Evolutionary conservation across 2,888 invertebrate species (phyloP).

Genomic region (Gonocerus acuteangulatus): DNA sequence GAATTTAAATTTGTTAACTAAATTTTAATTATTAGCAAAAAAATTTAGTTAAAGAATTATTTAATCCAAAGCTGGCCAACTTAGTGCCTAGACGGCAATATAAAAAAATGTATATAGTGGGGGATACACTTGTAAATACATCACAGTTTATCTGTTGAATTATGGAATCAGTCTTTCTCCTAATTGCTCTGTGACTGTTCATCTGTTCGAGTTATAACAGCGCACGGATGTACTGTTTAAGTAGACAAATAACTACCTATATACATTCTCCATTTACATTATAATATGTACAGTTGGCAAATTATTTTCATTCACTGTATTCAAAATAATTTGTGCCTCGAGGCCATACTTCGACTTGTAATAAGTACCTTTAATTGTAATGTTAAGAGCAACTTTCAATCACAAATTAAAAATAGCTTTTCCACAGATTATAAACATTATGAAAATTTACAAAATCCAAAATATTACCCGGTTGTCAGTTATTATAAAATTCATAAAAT

Average conservation of each 20-base stretch:
- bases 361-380: slow-evolving; percentile 35
- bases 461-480: slow-evolving; percentile 32
- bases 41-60: slow-evolving; percentile 20
- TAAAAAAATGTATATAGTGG: slow-evolving; percentile 27
- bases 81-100: slow-evolving; percentile 29
- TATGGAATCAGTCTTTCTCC: slow-evolving; percentile 37
- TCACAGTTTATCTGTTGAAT: slow-evolving; percentile 33
- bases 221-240: slow-evolving; percentile 30
- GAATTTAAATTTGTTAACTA: slow-evolving; percentile 28
- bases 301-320: slow-evolving; percentile 32
- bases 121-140: slow-evolving; percentile 33
- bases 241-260: slow-evolving; percentile 28
- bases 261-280: slow-evolving; percentile 26
- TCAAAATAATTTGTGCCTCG: slow-evolving; percentile 30
- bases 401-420: slow-evolving; percentile 35
- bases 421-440: slow-evolving; percentile 31
- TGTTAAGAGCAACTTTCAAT: slow-evolving; percentile 34
- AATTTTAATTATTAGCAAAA: slow-evolving; percentile 24
- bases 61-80: slow-evolving; percentile 25
- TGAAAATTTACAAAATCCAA: slow-evolving; percentile 26
- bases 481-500: slow-evolving; percentile 30
- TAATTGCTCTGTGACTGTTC: slow-evolving; percentile 28
- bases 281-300: slow-evolving; percentile 33
- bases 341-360: slow-evolving; percentile 27
- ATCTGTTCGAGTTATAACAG: slow-evolving; percentile 29